Evolutionary conservation across 2,113 vertebrate species (phyloP).

Genomic region (Thymallus thymallus): DNA sequence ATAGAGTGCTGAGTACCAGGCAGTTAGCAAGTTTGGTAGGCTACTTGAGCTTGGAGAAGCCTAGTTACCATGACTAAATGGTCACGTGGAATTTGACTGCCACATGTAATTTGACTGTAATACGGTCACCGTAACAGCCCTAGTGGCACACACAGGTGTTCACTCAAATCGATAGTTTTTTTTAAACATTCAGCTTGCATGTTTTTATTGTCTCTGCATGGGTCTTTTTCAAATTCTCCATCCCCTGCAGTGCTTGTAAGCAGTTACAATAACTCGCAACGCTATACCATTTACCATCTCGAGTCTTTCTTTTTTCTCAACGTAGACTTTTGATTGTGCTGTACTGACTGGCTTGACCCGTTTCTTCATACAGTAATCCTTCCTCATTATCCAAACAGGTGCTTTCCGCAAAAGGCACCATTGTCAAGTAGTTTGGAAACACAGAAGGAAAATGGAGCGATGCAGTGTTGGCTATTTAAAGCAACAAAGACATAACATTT

Average conservation of each 20-base stretch:
- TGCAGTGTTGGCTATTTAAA: slow-evolving; percentile 26
- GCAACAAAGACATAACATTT: slow-evolving; percentile 24
- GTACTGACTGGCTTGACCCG: slow-evolving; percentile 44
- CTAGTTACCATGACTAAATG: too few relatives aligned
- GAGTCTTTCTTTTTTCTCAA: slow-evolving; percentile 2
- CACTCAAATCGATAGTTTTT: background rate
- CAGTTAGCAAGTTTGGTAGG: too few relatives aligned
- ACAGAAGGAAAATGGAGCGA: background rate
- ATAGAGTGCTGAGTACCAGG: too few relatives aligned
- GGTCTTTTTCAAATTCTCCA: background rate
- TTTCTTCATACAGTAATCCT: slow-evolving; percentile 41
- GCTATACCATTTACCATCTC: slow-evolving; percentile 4
- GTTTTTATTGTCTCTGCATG: background rate
- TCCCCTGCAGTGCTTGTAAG: background rate
- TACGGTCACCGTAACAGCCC: too few relatives aligned
- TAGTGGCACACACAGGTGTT: too few relatives aligned
- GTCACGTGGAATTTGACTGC: too few relatives aligned
- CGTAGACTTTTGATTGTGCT: slow-evolving; percentile 28
- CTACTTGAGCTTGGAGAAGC: too few relatives aligned
- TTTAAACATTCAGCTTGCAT: background rate
- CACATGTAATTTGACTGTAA: too few relatives aligned
- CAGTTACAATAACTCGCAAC: slow-evolving; percentile 5
- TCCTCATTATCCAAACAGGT: slow-evolving; percentile 43
- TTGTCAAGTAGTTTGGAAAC: slow-evolving; percentile 19
- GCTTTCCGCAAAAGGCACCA: slow-evolving; percentile 31